Conservation (phyloP, 2,797 vertebrate species). For the Pipistrellus pygmaeus region DNA sequence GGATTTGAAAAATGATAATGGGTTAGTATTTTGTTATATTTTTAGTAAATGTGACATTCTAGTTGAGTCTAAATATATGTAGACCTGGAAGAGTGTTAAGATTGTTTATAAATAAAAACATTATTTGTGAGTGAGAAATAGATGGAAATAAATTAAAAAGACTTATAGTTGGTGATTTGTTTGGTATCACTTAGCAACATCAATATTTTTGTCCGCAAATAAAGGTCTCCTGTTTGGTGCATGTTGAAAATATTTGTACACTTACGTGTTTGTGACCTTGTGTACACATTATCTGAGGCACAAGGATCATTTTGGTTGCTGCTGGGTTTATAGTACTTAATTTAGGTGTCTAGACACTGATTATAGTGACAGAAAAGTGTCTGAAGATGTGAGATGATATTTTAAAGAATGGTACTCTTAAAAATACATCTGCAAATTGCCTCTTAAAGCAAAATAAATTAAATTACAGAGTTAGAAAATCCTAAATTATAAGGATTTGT, state of each 20-base stretch:
- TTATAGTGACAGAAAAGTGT: conserved; percentile 83
- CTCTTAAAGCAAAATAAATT: conserved; percentile 78
- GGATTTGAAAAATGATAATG: conserved; percentile 62
- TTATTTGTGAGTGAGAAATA: conserved; percentile 80
- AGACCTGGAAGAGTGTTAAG: conserved; percentile 72
- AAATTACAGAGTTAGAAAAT: conserved; percentile 74
- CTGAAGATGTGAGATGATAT: conserved; percentile 85
- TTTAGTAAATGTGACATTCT: conserved; percentile 81
- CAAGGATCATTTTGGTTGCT: conserved; percentile 72
- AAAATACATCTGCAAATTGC: conserved; percentile 80
- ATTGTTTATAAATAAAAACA: conserved; percentile 79
- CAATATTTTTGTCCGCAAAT: conserved; percentile 89
- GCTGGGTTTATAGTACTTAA: conserved; percentile 83
- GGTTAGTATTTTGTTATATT: conserved; percentile 70
- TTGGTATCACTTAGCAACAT: conserved; percentile 87
- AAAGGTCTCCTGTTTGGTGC: conserved; percentile 81
- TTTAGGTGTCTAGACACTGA: conserved; percentile 88
- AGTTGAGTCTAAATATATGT: conserved; percentile 56
- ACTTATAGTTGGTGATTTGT: conserved; percentile 71
- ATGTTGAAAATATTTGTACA: conserved; percentile 68
- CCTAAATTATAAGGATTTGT: conserved; percentile 76
- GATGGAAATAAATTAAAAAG: conserved; percentile 83
- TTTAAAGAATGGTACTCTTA: conserved; percentile 82
- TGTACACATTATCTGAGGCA: conserved; percentile 57
- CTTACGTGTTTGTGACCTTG: conserved; percentile 80